Evolutionary conservation across 30 jellyfish, hydroid and myxozoan species (phyloP).

Genomic region (Turritopsis dohrnii): DNA sequence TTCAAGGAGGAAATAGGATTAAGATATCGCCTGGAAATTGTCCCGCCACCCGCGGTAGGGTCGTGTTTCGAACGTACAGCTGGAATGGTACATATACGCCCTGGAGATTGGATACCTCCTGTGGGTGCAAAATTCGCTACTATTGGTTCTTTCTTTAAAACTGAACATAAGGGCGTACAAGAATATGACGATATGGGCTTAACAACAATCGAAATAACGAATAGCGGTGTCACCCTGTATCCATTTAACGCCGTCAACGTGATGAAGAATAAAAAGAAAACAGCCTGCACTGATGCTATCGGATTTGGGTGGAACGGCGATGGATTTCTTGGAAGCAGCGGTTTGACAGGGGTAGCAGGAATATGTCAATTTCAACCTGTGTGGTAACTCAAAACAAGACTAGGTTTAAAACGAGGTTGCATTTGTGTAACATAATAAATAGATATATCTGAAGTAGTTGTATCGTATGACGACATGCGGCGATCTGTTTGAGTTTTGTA

Average conservation of each 20-base stretch:
- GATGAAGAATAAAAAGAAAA: neutral
- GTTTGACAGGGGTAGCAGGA: neutral
- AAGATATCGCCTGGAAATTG: neutral
- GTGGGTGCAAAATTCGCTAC: neutral
- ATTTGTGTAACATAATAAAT: too few species aligned
- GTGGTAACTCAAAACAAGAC: neutral
- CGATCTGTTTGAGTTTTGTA: too few species aligned
- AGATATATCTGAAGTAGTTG: too few species aligned
- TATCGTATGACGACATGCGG: too few species aligned
- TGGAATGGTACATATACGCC: neutral
- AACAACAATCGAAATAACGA: neutral
- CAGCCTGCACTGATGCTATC: neutral
- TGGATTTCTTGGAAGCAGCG: neutral
- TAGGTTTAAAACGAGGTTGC: too few species aligned
- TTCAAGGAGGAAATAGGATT: neutral
- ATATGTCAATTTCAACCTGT: neutral
- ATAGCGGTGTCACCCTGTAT: neutral
- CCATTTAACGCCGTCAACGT: neutral
- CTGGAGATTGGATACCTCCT: neutral
- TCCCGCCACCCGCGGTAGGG: neutral
- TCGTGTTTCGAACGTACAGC: neutral
- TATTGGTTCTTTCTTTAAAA: neutral
- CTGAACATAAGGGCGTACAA: neutral
- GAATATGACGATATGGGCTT: neutral
- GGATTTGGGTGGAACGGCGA: neutral